These are phyloP conservation scores for Chrysotoxum bicinctum DNA, from an alignment of 2,888 invertebrate species.

Conservation along the genomic window DNA sequence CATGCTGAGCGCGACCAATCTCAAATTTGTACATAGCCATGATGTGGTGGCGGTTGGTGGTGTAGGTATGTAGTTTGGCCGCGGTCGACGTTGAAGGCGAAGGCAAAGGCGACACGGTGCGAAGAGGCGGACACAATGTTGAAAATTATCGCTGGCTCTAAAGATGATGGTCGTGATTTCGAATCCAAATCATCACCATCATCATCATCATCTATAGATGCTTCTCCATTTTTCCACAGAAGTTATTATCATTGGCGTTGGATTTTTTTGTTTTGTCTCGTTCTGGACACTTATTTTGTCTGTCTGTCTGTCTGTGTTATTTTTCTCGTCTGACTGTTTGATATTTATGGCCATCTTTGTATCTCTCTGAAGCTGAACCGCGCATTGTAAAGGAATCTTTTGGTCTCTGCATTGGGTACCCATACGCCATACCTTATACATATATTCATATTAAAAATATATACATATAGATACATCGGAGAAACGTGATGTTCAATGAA, in stretches of 20 bases:
- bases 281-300: conserved; percentile 50
- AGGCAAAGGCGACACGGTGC: neutral
- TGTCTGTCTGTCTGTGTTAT: conserved; percentile 34
- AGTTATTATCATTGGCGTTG: conserved; percentile 55
- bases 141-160: conserved; percentile 61
- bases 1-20: conserved; percentile 72
- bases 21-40: conserved; percentile 53
- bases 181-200: conserved; percentile 50
- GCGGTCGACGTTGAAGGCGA: rapidly evolving
- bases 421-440: neutral
- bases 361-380: conserved; percentile 45
- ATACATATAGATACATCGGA: neutral
- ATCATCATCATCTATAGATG: conserved; percentile 49
- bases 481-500: neutral
- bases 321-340: conserved; percentile 37
- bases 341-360: conserved; percentile 65
- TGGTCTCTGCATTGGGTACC: conserved; percentile 13
- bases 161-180: conserved; percentile 67
- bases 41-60: conserved; percentile 5
- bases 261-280: conserved; percentile 30
- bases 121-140: conserved; percentile 31
- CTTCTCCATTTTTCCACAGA: conserved; percentile 68
- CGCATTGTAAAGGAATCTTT: neutral
- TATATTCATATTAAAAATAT: neutral
- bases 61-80: no score